Evolutionary conservation across 2,797 vertebrate genomes (phyloP).

Genomic region (Acrocephalus scirpaceus): DNA sequence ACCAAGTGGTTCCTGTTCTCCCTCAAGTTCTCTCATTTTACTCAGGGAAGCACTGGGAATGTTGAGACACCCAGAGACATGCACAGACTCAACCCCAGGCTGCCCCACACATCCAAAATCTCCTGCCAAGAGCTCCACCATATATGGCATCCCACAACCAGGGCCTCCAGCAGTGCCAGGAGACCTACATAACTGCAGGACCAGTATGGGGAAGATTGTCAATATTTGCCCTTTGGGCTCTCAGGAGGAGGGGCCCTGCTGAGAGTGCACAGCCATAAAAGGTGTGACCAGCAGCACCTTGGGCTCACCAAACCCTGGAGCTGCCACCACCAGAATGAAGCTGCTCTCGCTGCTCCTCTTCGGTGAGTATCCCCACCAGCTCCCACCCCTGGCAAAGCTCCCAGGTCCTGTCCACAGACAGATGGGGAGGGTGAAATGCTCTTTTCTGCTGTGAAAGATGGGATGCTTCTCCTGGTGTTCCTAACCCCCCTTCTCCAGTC

Average conservation of each 20-base stretch:
- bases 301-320: accelerated
- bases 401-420: accelerated
- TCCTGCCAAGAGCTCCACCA: not conserved
- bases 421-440: not conserved
- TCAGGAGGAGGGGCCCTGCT: not conserved
- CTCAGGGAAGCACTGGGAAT: not conserved
- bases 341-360: not conserved
- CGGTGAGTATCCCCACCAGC: not conserved
- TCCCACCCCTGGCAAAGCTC: not conserved
- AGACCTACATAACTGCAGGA: not conserved
- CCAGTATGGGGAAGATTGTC: not conserved
- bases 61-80: not conserved
- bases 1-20: not conserved
- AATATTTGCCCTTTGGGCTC: not conserved
- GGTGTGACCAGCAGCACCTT: accelerated
- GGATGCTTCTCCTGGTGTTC: accelerated
- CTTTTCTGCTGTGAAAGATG: accelerated
- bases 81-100: accelerated
- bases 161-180: not conserved
- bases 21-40: not conserved
- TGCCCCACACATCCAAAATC: not conserved
- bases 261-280: not conserved
- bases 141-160: accelerated
- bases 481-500: not conserved
- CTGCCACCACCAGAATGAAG: not conserved